Conservation (phyloP, 1,140 invertebrate species). For the Bombus waltoni region DNA sequence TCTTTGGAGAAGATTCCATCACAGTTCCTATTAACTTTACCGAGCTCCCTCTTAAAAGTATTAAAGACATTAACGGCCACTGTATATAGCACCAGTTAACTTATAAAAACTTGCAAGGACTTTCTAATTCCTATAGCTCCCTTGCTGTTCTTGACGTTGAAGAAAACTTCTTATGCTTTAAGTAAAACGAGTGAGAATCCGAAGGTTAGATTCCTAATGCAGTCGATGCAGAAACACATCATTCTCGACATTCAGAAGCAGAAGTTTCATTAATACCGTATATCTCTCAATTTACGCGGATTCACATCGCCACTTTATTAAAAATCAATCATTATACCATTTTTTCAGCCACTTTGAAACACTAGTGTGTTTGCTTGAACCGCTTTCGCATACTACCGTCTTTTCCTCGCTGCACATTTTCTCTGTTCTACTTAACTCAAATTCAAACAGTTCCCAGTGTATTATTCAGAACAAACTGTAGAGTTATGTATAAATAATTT, state of each 20-base stretch:
- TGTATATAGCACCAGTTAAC: background rate
- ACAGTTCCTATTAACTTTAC: background rate
- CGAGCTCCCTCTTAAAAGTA: background rate
- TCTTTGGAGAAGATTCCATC: background rate
- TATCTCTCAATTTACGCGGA: background rate
- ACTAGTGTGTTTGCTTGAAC: background rate
- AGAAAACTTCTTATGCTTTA: slow-evolving; percentile 1
- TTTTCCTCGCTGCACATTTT: too few species aligned
- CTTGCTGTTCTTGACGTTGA: slow-evolving; percentile 1
- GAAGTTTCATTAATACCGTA: too few species aligned
- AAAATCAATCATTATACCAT: background rate
- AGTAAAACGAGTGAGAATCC: too few species aligned
- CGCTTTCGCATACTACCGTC: slow-evolving; percentile 11
- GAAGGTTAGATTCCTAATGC: background rate
- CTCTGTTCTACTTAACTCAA: background rate
- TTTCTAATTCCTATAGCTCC: background rate
- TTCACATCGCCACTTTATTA: background rate
- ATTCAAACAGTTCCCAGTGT: background rate
- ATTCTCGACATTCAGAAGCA: background rate
- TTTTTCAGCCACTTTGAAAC: background rate
- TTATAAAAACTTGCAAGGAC: slow-evolving; percentile 4
- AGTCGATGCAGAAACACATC: background rate
- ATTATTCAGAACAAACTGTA: background rate
- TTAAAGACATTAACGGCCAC: background rate
- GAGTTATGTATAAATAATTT: background rate